Evolutionary conservation across 1,140 invertebrate genomes (phyloP).

Genomic region (Campoletis sonorensis): DNA sequence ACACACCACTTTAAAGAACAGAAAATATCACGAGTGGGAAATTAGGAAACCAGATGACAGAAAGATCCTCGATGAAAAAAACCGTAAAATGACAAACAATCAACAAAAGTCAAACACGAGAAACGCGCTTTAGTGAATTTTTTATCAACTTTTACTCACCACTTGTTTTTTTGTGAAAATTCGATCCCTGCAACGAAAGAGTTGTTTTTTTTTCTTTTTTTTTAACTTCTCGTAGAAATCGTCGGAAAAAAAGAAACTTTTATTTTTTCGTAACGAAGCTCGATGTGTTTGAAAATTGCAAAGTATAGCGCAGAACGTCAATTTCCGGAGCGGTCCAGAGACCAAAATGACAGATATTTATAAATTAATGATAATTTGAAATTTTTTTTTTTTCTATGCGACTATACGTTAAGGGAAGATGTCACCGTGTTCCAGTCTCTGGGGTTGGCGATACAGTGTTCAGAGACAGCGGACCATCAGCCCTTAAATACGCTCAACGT

Average conservation of each 20-base stretch:
- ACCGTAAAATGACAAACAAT: not conserved
- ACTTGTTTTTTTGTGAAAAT: not conserved
- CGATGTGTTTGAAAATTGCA: not conserved
- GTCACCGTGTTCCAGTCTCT: constrained; percentile 52
- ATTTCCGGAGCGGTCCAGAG: no score
- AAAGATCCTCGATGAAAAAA: not conserved
- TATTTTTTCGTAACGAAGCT: not conserved
- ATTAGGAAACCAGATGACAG: no score
- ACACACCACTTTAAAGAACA: no score
- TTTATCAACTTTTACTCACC: not conserved
- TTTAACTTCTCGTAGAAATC: not conserved
- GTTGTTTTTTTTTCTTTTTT: no score
- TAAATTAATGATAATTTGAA: not conserved
- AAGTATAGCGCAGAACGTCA: no score
- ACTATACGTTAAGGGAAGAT: not conserved
- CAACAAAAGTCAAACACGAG: not conserved
- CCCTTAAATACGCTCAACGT: constrained; percentile 68
- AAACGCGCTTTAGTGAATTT: not conserved
- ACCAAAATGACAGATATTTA: not conserved
- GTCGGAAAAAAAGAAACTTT: not conserved
- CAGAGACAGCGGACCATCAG: constrained; percentile 58
- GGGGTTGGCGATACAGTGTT: constrained; percentile 61
- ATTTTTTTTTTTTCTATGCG: not conserved
- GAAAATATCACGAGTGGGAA: no score
- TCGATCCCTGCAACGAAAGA: not conserved